Conservation (phyloP, 2,797 vertebrate genomes). For the Syngnathus rostellatus region DNA sequence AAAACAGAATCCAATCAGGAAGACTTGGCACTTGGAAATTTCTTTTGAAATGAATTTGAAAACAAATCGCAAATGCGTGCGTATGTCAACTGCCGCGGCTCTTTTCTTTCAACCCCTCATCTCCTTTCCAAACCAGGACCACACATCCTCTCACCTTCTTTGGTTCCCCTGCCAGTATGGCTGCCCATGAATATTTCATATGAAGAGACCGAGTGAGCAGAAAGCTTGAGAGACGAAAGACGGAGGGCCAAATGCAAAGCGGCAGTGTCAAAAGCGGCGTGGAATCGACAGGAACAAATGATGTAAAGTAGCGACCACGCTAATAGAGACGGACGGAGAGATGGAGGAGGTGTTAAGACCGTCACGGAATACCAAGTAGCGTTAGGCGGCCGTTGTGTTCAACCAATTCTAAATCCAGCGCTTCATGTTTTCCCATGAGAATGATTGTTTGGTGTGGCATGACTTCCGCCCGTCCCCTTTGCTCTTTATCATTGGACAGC, state of each 20-base stretch:
- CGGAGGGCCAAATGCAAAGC: background rate
- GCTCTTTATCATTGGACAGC: slow-evolving; percentile 1
- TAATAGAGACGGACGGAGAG: background rate
- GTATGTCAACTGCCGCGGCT: slow-evolving; percentile 8
- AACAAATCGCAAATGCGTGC: background rate
- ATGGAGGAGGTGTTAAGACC: slow-evolving; percentile 15
- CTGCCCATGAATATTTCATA: slow-evolving; percentile 61
- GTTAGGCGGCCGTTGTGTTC: slow-evolving; percentile 21
- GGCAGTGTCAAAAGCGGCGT: slow-evolving; percentile 24
- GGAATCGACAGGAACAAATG: slow-evolving; percentile 8
- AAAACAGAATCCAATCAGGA: background rate
- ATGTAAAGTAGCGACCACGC: slow-evolving; percentile 2
- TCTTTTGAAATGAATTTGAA: background rate
- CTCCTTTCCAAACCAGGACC: slow-evolving; percentile 6
- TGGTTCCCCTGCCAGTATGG: slow-evolving; percentile 27
- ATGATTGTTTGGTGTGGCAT: slow-evolving; percentile 5
- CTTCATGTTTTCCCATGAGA: background rate
- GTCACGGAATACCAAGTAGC: slow-evolving; percentile 40
- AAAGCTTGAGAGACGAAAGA: slow-evolving; percentile 6
- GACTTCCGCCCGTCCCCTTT: slow-evolving; percentile 16
- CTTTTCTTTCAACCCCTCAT: slow-evolving; percentile 17
- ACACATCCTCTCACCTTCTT: slow-evolving; percentile 5
- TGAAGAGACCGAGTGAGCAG: background rate
- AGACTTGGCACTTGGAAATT: background rate
- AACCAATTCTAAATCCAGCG: slow-evolving; percentile 1